Evolutionary conservation across 2,888 invertebrate species (phyloP).

Genomic region (Synergus gifuensis): DNA sequence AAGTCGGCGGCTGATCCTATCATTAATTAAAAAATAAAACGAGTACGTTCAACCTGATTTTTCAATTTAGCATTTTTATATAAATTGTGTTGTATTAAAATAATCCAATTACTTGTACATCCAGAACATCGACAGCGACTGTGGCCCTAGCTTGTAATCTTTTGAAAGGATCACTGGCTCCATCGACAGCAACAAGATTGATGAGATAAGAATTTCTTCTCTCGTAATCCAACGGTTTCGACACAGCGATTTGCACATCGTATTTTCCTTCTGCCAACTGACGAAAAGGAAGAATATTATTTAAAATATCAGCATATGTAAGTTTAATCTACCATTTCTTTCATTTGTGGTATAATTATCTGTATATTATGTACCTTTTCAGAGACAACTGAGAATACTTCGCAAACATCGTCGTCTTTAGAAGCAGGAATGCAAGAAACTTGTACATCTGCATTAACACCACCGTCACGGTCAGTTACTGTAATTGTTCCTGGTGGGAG

Average conservation of each 20-base stretch:
- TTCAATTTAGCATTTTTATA: neutral
- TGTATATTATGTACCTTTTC: conserved; percentile 79
- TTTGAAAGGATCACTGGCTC: conserved; percentile 79
- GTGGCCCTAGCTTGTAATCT: conserved; percentile 85
- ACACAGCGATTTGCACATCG: conserved; percentile 84
- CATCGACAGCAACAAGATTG: conserved; percentile 84
- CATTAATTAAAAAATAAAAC: conserved; percentile 23
- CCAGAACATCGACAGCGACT: conserved; percentile 86
- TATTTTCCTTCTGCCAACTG: conserved; percentile 85
- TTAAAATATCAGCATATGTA: neutral
- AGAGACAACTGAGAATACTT: conserved; percentile 83
- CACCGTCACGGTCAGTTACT: conserved; percentile 86
- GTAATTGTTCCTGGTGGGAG: conserved; percentile 80
- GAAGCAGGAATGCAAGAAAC: conserved; percentile 83
- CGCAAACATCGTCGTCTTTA: conserved; percentile 84
- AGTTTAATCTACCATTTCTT: no score
- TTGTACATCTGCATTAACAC: conserved; percentile 84
- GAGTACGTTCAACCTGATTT: neutral
- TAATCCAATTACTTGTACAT: conserved; percentile 81
- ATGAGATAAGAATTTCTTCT: conserved; percentile 86
- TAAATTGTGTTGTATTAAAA: neutral
- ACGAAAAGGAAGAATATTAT: conserved; percentile 52
- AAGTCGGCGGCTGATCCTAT: conserved; percentile 89
- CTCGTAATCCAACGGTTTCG: conserved; percentile 87
- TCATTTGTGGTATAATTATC: neutral